Evolutionary conservation across 2,797 vertebrate species (phyloP), one percentile per base, ranked within the genome.

Genomic region (Amphiprion clarkii): DNA sequence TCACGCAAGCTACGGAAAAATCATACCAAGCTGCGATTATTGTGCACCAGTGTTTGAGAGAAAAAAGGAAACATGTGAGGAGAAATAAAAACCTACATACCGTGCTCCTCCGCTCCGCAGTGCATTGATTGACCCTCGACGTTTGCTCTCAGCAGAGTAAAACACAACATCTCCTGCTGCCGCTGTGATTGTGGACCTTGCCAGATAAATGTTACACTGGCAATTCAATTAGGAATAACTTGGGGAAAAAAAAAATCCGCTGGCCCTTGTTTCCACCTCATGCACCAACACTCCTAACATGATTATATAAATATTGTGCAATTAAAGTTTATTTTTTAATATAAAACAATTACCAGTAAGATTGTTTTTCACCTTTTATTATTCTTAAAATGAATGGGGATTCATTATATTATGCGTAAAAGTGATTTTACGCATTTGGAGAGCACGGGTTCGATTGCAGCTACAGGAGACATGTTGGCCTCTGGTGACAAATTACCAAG

Each of bases 121-220:
- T 67, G 87, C 96, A 96, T 95, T 93, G 95, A 97, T 96, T 97
- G 95, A 94, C 95, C 94, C 94, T 94, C 95, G 87, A 88, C 86
- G 93, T 93, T 90, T 92, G 78, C 88, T 90, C 89, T 89, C 91
- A 85, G 91, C 76, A 79, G 85, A 92, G 74, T 65, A 85, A 92
- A 93, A 94, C 93, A 85, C 87, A 69, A 71, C 88, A 62, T 93
- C 95, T 94, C 93, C 93, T 95, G 83, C 94, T 93, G 95, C 95
- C 95, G 94, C 90, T 94, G 95, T 89, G 95, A 93, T 93, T 91
- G 88, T 92, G 93, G 91, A 94, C 94, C 90, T 81, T 62, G 92
- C 92, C 96, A 95, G 94, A 96, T 93, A 95, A 96, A 97, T 95
- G 94, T 95, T 95, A 94, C 95, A 95, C 94, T 94, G 95, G 94